Conservation (phyloP, 2,113 vertebrate genomes). For the Brachyhypopomus occidentalis region DNA sequence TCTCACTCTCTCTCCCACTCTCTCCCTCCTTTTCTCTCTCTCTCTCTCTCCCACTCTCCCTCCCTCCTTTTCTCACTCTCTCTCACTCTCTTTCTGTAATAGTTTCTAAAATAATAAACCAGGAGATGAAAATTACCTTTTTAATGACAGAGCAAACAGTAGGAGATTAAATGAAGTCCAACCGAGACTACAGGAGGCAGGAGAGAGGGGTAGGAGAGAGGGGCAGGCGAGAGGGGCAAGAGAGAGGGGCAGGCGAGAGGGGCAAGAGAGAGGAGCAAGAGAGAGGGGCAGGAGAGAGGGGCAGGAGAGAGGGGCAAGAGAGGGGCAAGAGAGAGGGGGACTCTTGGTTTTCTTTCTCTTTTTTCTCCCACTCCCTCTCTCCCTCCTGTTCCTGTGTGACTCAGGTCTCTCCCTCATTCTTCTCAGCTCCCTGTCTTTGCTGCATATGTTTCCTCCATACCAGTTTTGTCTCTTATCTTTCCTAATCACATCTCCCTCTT, state of each 20-base stretch:
- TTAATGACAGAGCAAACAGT: constrained; percentile 70
- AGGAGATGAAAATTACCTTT: constrained; percentile 68
- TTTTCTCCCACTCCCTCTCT: constrained; percentile 71
- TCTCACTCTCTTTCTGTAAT: constrained; percentile 37
- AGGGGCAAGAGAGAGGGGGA: too few relatives aligned
- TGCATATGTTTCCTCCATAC: constrained; percentile 62
- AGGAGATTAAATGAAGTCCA: constrained; percentile 70
- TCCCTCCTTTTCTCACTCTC: background rate
- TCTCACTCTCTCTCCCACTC: background rate
- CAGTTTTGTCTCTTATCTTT: constrained; percentile 47
- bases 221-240: background rate
- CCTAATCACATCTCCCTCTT: constrained; percentile 69
- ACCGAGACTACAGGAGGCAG: constrained; percentile 37
- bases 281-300: constrained; percentile 7
- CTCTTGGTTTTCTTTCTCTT: constrained; percentile 26
- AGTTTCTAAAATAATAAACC: constrained; percentile 55
- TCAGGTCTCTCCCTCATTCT: constrained; percentile 71
- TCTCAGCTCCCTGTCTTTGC: constrained; percentile 59
- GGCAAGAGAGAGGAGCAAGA: too few relatives aligned
- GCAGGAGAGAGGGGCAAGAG: background rate
- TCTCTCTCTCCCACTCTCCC: background rate
- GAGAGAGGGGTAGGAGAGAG: constrained; percentile 4
- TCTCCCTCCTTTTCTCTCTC: too few relatives aligned
- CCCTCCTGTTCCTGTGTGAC: constrained; percentile 34
- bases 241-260: too few relatives aligned